phyloP scores from a whole-genome alignment of 2,888 invertebrate species.

The Cheilosia urbana region DNA sequence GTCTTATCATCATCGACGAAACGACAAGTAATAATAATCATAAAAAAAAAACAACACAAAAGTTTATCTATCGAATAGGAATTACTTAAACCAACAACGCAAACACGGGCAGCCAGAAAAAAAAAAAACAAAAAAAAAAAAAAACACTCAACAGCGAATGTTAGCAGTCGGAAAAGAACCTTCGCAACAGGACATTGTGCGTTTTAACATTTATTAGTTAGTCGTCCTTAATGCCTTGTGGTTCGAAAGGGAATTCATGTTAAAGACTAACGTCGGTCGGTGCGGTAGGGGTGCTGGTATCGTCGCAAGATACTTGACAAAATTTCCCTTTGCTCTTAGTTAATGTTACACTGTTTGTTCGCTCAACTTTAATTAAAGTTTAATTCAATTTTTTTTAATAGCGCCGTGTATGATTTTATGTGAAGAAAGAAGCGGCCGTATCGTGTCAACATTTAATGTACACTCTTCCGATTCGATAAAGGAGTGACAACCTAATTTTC shows the following conservation, averaged over 20 bases:
- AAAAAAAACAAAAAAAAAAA: too few species aligned
- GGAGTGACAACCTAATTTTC: neutral
- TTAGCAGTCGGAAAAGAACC: neutral
- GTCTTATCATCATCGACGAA: slow-evolving; percentile 6
- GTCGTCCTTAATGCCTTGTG: slow-evolving; percentile 2
- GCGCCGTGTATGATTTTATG: slow-evolving; percentile 1
- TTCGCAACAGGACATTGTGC: slow-evolving; percentile 43
- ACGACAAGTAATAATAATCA: neutral
- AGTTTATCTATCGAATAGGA: neutral
- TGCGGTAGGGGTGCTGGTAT: neutral
- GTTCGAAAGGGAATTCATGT: slow-evolving; percentile 5
- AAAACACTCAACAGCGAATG: neutral
- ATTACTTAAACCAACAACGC: neutral
- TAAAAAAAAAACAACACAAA: neutral
- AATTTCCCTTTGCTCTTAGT: neutral
- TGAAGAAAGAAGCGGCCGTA: slow-evolving; percentile 29
- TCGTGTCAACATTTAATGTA: neutral
- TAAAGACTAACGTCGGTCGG: slow-evolving; percentile 8
- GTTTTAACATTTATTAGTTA: slow-evolving; percentile 21
- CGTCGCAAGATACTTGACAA: neutral
- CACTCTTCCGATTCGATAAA: neutral
- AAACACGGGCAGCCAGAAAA: too few species aligned
- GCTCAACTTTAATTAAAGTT: neutral
- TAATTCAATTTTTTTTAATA: neutral
- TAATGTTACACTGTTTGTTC: neutral